phyloP scores from a whole-genome alignment of 2,888 invertebrate genomes.

The Ectemnius cavifrons region DNA sequence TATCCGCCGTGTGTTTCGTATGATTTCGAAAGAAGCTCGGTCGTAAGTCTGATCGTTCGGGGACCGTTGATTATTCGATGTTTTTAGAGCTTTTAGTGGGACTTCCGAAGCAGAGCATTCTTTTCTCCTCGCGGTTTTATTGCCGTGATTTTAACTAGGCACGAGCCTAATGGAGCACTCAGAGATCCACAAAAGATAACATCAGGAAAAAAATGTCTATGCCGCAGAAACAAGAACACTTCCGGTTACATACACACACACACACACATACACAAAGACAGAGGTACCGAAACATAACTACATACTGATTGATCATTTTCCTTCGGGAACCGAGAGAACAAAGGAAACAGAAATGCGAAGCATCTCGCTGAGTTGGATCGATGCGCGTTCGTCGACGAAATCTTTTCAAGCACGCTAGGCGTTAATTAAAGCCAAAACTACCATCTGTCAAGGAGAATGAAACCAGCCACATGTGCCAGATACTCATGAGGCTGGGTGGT shows the following conservation, averaged over 20 bases:
- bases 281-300: not conserved
- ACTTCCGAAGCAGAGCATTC: not conserved
- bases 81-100: constrained; percentile 6
- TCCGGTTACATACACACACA: constrained; percentile 16
- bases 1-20: no score
- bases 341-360: not conserved
- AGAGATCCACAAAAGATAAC: no score
- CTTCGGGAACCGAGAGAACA: not conserved
- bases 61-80: constrained; percentile 1
- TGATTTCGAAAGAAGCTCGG: not conserved
- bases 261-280: constrained; percentile 20
- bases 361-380: not conserved
- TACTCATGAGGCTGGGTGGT: not conserved
- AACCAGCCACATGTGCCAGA: not conserved
- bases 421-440: not conserved
- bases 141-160: not conserved
- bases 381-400: not conserved
- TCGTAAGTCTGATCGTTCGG: constrained; percentile 3
- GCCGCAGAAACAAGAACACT: constrained; percentile 8
- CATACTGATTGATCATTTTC: constrained; percentile 4
- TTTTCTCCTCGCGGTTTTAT: constrained; percentile 13
- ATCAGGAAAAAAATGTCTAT: not conserved
- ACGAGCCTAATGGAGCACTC: no score
- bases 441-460: not conserved
- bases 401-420: not conserved